Evolutionary conservation across 2,113 vertebrate genomes (phyloP).

Genomic region (Otus sunia): DNA sequence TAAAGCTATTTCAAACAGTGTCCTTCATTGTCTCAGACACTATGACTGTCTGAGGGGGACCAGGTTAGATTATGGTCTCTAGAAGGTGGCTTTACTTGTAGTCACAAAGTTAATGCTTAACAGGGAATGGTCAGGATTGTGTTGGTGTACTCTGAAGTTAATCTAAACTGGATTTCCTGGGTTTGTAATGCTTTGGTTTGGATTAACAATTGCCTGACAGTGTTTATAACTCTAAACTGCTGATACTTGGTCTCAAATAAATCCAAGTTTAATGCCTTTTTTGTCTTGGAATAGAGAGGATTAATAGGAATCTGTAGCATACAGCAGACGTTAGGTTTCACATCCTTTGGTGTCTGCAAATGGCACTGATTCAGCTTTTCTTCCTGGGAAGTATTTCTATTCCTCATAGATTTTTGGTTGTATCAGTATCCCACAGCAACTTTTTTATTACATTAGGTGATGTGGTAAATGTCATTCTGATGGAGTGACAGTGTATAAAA

Average conservation of each 20-base stretch:
- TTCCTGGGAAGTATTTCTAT: background rate
- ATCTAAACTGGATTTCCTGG: conserved; percentile 31
- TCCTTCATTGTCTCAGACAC: background rate
- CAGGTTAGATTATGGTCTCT: background rate
- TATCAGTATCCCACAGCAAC: background rate
- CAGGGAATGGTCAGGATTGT: background rate
- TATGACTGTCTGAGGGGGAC: background rate
- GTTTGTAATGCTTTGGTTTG: background rate
- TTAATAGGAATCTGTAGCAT: background rate
- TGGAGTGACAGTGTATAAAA: background rate
- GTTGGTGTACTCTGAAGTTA: background rate
- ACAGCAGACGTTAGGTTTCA: background rate
- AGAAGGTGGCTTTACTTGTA: background rate
- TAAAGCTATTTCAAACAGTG: background rate
- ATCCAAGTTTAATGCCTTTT: background rate
- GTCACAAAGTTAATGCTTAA: conserved; percentile 17
- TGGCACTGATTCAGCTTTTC: background rate
- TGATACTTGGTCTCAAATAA: background rate
- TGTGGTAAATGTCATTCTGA: background rate
- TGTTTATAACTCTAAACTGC: background rate
- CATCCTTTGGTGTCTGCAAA: background rate
- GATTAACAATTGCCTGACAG: background rate
- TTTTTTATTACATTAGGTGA: background rate
- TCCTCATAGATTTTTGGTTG: background rate
- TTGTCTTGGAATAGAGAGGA: background rate